Evolutionary conservation across 2,888 invertebrate genomes (phyloP).

Genomic region (Hydropsyche betteni): DNA sequence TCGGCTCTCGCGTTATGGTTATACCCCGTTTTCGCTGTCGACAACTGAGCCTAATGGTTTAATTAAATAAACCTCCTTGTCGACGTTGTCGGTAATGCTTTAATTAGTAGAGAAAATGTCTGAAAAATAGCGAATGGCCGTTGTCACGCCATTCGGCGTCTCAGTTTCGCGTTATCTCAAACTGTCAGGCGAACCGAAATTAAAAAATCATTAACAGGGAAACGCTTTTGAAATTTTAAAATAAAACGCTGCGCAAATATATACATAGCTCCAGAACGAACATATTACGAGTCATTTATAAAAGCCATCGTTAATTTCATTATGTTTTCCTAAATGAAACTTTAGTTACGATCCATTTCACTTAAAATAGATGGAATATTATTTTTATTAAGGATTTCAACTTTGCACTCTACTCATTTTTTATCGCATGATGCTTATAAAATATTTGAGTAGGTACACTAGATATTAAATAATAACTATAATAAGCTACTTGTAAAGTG

Average conservation of each 20-base stretch:
- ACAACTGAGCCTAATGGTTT: slow-evolving; percentile 26
- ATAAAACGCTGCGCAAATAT: not conserved
- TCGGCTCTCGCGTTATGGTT: not conserved
- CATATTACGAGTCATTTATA: not conserved
- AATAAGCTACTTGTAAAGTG: too few relatives aligned
- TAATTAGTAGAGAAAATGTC: slow-evolving; percentile 25
- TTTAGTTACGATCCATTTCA: too few relatives aligned
- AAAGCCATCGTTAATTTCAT: too few relatives aligned
- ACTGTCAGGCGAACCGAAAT: slow-evolving; percentile 4
- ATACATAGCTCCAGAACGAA: not conserved
- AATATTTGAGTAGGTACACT: too few relatives aligned
- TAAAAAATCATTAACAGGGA: not conserved
- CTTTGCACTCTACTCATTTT: too few relatives aligned
- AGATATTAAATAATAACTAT: too few relatives aligned
- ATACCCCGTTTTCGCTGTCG: slow-evolving; percentile 10
- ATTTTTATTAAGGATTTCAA: too few relatives aligned
- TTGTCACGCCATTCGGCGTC: slow-evolving; percentile 10
- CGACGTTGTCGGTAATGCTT: slow-evolving; percentile 5
- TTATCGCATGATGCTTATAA: too few relatives aligned
- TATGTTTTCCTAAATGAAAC: too few relatives aligned
- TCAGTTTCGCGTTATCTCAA: not conserved
- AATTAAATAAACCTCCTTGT: slow-evolving; percentile 27
- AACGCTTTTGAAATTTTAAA: slow-evolving; percentile 1
- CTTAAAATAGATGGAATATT: too few relatives aligned
- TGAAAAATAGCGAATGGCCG: slow-evolving; percentile 6